These are phyloP conservation scores for Argya squamiceps DNA, from an alignment of 2,797 vertebrate genomes.

Conservation along the genomic window DNA sequence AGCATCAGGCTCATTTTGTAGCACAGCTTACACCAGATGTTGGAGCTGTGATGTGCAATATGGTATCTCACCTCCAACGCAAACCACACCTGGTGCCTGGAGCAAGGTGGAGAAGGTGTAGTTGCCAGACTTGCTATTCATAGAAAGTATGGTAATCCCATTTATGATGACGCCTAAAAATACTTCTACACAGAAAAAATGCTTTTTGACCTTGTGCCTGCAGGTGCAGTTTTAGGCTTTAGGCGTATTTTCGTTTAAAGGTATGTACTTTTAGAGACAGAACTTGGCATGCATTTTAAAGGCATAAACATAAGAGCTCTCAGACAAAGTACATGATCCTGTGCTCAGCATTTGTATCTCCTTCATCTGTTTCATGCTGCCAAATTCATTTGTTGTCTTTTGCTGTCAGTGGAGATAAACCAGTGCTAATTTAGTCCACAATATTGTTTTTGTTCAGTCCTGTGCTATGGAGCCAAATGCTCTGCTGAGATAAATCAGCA, in stretches of 20 bases:
- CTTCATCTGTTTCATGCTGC: neutral
- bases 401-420: slow-evolving; percentile 10
- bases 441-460: neutral
- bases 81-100: neutral
- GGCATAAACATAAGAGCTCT: neutral
- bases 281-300: neutral
- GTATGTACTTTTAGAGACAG: neutral
- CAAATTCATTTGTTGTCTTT: neutral
- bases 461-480: neutral
- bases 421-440: neutral
- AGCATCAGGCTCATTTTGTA: neutral
- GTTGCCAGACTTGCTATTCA: slow-evolving; percentile 13
- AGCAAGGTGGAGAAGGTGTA: neutral
- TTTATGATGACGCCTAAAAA: neutral
- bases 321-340: neutral
- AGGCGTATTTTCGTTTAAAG: neutral
- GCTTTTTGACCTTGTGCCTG: neutral
- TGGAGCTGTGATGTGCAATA: neutral
- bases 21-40: neutral
- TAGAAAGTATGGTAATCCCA: slow-evolving; percentile 39
- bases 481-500: neutral
- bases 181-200: neutral
- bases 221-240: neutral
- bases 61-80: neutral
- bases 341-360: neutral